Conservation (phyloP, 2,888 invertebrate genomes). For the Drosophila borborema region DNA sequence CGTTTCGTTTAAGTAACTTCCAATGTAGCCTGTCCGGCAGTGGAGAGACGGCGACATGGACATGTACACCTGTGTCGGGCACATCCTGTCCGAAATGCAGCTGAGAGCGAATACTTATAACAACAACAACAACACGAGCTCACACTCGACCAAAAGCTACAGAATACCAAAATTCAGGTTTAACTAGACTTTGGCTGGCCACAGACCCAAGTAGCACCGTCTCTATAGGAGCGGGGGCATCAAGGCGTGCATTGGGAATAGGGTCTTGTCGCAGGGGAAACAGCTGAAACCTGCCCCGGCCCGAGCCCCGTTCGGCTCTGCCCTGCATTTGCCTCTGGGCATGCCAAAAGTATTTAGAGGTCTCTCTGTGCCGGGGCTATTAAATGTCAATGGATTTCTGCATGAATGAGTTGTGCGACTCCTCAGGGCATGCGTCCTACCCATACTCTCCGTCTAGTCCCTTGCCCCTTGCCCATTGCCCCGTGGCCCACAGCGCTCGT, state of each 20-base stretch:
- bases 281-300: constrained; percentile 35
- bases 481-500: background rate
- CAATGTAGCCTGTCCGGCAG: constrained; percentile 49
- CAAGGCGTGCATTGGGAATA: background rate
- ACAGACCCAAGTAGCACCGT: constrained; percentile 7
- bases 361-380: constrained; percentile 58
- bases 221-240: background rate
- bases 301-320: constrained; percentile 2
- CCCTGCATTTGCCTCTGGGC: constrained; percentile 27
- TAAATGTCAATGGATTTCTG: constrained; percentile 83
- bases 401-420: constrained; percentile 74
- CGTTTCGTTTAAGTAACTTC: constrained; percentile 55
- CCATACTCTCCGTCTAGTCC: too few relatives aligned
- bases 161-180: constrained; percentile 73
- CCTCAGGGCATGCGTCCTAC: constrained; percentile 32
- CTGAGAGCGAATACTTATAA: constrained; percentile 15
- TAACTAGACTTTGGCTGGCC: constrained; percentile 63
- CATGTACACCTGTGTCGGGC: constrained; percentile 74
- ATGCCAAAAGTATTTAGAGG: constrained; percentile 51
- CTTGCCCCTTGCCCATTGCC: background rate
- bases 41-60: constrained; percentile 34
- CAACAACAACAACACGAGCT: constrained; percentile 17
- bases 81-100: constrained; percentile 69
- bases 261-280: constrained; percentile 30
- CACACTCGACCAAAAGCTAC: constrained; percentile 43